phyloP scores from a whole-genome alignment of 2,888 invertebrate genomes.

The Hirtodrosophila cameraria region DNA sequence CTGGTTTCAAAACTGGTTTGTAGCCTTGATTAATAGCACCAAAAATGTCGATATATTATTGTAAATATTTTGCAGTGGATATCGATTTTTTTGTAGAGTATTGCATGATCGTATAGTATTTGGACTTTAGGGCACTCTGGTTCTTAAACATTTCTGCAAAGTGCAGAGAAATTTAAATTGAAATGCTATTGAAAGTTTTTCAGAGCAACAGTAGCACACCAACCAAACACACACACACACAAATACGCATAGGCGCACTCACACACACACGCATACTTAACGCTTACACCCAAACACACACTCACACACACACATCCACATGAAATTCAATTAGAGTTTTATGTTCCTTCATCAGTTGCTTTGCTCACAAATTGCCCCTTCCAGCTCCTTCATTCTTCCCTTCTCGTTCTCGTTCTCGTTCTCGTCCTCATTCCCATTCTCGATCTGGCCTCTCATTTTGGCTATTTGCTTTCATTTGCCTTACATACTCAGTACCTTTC shows the following conservation, averaged over 20 bases:
- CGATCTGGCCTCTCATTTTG: conserved; percentile 36
- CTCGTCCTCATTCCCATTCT: conserved; percentile 6
- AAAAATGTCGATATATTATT: too few relatives aligned
- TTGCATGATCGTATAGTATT: not conserved
- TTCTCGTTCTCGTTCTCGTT: not conserved
- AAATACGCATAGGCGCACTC: not conserved
- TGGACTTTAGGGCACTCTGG: not conserved
- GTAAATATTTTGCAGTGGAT: too few relatives aligned
- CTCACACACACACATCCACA: conserved; percentile 11
- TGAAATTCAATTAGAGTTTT: conserved; percentile 71
- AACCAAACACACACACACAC: not conserved
- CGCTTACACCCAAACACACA: conserved; percentile 6
- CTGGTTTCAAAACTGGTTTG: too few relatives aligned
- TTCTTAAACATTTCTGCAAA: conserved; percentile 16
- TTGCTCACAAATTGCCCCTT: conserved; percentile 16
- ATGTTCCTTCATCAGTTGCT: conserved; percentile 59
- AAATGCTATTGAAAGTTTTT: conserved; percentile 64
- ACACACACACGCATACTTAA: conserved; percentile 17
- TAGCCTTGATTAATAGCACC: too few relatives aligned
- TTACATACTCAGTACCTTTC: conserved; percentile 10
- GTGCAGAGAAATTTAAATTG: conserved; percentile 48
- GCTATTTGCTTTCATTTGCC: conserved; percentile 64
- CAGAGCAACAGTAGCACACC: conserved; percentile 31
- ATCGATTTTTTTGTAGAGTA: not conserved
- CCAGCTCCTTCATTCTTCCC: not conserved